phyloP scores from a whole-genome alignment of 2,797 vertebrate genomes.

The Jordanella pulchra region DNA sequence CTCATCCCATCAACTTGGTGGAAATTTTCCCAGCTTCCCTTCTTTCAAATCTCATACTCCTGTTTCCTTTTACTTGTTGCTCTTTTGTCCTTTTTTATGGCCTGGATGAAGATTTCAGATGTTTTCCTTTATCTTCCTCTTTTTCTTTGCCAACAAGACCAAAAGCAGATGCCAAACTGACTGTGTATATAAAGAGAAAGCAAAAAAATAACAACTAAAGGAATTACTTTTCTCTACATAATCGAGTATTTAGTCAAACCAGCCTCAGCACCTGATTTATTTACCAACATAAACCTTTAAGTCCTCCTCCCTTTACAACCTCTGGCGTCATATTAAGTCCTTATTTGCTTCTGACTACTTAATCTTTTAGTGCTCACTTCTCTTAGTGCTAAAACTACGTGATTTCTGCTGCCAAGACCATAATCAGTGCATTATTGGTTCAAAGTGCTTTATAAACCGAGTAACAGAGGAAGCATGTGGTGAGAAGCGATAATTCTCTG shows the following conservation, averaged over 20 bases:
- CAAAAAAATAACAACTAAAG: constrained; percentile 41
- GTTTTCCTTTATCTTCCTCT: constrained; percentile 35
- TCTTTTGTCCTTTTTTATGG: constrained; percentile 17
- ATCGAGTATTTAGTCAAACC: constrained; percentile 3
- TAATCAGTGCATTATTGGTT: constrained; percentile 73
- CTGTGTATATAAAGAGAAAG: constrained; percentile 67
- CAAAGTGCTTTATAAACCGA: constrained; percentile 75
- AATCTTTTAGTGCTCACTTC: constrained; percentile 46
- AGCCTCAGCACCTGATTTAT: constrained; percentile 10
- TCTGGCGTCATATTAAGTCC: constrained; percentile 13
- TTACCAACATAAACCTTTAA: constrained; percentile 3
- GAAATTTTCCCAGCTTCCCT: constrained; percentile 11
- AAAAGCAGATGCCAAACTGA: constrained; percentile 74
- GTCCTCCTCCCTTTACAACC: too few species aligned
- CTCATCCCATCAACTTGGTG: constrained; percentile 6
- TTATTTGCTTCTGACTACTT: constrained; percentile 5
- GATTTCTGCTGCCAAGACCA: constrained; percentile 14
- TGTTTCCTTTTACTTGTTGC: constrained; percentile 1
- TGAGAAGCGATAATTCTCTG: constrained; percentile 33
- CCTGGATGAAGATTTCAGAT: constrained; percentile 20
- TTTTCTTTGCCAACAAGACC: constrained; percentile 54
- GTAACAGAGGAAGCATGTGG: constrained; percentile 23
- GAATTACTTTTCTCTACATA: constrained; percentile 8
- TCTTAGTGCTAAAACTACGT: constrained; percentile 23
- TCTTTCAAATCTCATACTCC: constrained; percentile 27